These are phyloP conservation scores for Otis tarda DNA, from an alignment of 2,113 vertebrate species.

Conservation along the genomic window DNA sequence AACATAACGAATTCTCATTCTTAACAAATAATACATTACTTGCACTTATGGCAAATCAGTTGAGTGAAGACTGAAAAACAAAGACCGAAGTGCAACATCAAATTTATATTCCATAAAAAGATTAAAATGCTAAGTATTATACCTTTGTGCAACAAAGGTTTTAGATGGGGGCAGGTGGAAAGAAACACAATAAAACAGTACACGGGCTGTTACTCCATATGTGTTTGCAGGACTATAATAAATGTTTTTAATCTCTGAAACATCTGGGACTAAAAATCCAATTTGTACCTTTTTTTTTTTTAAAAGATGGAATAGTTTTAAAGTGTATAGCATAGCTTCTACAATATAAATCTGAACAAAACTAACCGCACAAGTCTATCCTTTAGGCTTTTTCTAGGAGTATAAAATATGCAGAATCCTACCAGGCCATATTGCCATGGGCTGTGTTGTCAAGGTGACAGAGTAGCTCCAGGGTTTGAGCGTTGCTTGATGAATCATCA, in stretches of 20 bases:
- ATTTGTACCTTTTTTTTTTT: background rate
- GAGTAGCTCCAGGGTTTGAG: slow-evolving; percentile 95
- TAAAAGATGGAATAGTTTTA: background rate
- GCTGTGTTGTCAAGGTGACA: slow-evolving; percentile 93
- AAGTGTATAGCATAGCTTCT: background rate
- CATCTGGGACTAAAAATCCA: background rate
- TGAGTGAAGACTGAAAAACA: background rate
- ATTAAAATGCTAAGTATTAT: background rate
- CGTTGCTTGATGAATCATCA: slow-evolving; percentile 93
- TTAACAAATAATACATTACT: slow-evolving; percentile 13
- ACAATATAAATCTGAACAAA: slow-evolving; percentile 19
- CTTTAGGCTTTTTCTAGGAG: slow-evolving; percentile 12
- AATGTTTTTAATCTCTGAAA: slow-evolving; percentile 5
- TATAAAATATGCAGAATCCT: slow-evolving; percentile 79
- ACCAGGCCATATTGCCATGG: slow-evolving; percentile 92
- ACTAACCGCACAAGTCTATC: slow-evolving; percentile 16
- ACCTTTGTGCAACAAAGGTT: background rate
- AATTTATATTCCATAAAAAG: background rate
- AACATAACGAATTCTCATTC: background rate
- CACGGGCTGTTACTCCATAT: background rate
- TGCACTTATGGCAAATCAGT: background rate
- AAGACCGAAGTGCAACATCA: background rate
- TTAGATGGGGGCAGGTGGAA: background rate
- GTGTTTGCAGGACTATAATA: background rate
- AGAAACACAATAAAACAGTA: background rate